phyloP scores from a whole-genome alignment of 2,888 invertebrate species.

The Eilema caniola region DNA sequence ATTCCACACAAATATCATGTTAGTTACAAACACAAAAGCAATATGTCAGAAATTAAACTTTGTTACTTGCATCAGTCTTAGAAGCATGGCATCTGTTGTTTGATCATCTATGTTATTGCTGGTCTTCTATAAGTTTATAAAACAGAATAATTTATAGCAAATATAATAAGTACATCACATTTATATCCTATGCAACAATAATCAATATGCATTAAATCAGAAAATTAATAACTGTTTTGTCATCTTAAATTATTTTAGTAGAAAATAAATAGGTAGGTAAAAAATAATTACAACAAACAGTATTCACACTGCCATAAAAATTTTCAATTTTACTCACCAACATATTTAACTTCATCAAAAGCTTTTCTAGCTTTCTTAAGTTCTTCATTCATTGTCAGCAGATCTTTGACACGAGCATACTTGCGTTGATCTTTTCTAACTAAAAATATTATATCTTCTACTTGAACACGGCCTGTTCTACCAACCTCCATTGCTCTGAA shows the following conservation, averaged over 20 bases:
- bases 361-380: constrained; percentile 99
- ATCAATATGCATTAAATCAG: neutral
- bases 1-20: constrained; percentile 28
- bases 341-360: constrained; percentile 99
- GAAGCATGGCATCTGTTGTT: constrained; percentile 74
- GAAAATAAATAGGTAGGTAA: neutral
- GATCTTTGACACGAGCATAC: constrained; percentile 98
- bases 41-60: constrained; percentile 69
- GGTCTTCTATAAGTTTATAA: constrained; percentile 83
- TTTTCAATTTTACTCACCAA: constrained; percentile 87
- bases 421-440: constrained; percentile 98
- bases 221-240: neutral
- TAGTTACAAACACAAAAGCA: constrained; percentile 72
- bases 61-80: constrained; percentile 85
- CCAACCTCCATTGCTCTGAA: constrained; percentile 98
- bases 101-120: constrained; percentile 80
- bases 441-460: constrained; percentile 98
- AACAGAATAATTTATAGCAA: constrained; percentile 44
- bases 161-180: neutral
- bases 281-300: neutral
- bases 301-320: constrained; percentile 7
- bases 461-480: constrained; percentile 97
- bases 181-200: neutral
- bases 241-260: neutral
- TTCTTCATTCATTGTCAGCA: constrained; percentile 99